These are phyloP conservation scores for Nomada lathburiana DNA, from an alignment of 2,888 invertebrate species.

Conservation along the genomic window DNA sequence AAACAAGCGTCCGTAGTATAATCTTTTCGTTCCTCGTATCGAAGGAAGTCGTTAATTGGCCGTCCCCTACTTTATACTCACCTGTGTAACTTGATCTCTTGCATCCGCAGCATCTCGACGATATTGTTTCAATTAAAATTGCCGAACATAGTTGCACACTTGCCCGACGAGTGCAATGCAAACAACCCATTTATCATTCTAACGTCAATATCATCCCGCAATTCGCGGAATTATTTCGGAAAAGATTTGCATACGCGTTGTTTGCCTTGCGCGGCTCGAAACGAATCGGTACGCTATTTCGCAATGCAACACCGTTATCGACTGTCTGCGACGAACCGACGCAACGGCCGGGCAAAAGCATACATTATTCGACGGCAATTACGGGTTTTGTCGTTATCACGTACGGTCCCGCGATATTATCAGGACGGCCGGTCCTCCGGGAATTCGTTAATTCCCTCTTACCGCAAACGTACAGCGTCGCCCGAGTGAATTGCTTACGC, in stretches of 20 bases:
- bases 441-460: constrained; percentile 49
- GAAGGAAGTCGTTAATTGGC: too few relatives aligned
- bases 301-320: not conserved
- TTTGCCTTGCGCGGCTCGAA: not conserved
- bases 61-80: too few relatives aligned
- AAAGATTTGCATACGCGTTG: not conserved
- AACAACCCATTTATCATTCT: too few relatives aligned
- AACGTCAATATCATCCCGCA: not conserved
- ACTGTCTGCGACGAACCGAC: not conserved
- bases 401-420: constrained; percentile 21
- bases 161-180: too few relatives aligned
- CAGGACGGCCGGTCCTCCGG: constrained; percentile 14
- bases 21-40: too few relatives aligned
- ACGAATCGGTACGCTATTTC: constrained; percentile 8
- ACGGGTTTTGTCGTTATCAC: constrained; percentile 29
- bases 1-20: too few relatives aligned
- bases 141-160: too few relatives aligned
- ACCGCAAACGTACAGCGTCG: constrained; percentile 16
- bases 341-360: constrained; percentile 20
- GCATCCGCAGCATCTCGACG: too few relatives aligned
- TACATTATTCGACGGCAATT: constrained; percentile 41
- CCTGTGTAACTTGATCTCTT: too few relatives aligned
- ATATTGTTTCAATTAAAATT: too few relatives aligned
- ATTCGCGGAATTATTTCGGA: not conserved
- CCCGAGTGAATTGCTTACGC: constrained; percentile 35